A percentile compares a stretch with the other conserved stretches of the same genome.
These are phyloP conservation scores for Malurus elegans DNA, from an alignment of 2,113 vertebrate species.

Conservation along the genomic window DNA sequence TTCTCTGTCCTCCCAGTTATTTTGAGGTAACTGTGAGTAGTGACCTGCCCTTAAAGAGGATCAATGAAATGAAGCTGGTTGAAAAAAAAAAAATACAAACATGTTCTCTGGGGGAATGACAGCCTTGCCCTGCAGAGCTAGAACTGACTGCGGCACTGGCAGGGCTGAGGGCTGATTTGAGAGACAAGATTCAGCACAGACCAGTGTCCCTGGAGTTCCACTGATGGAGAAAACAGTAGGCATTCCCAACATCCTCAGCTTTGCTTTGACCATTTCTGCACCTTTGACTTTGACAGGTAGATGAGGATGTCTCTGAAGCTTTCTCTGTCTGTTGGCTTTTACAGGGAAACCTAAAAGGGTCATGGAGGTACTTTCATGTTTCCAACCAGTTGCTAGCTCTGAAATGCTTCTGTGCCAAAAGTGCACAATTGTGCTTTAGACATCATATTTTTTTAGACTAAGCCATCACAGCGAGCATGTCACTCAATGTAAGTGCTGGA, in stretches of 20 bases:
- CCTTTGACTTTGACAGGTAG: background rate
- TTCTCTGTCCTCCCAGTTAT: background rate
- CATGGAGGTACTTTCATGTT: background rate
- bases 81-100: background rate
- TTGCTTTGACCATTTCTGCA: background rate
- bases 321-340: background rate
- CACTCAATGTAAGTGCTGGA: background rate
- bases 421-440: background rate
- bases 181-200: background rate
- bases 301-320: background rate
- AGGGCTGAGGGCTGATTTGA: background rate
- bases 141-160: background rate
- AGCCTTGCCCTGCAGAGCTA: background rate
- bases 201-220: background rate
- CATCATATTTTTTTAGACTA: background rate
- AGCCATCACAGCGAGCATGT: background rate
- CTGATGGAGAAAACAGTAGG: background rate
- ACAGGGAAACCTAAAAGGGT: background rate
- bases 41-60: background rate
- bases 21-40: background rate
- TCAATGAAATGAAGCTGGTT: background rate
- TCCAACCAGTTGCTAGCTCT: background rate
- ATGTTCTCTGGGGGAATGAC: background rate
- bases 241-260: background rate
- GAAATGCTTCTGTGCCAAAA: background rate